Evolutionary conservation across 2,888 invertebrate species (phyloP), one percentile per base, ranked within the genome.

Genomic region (Drosophila kuntzei): DNA sequence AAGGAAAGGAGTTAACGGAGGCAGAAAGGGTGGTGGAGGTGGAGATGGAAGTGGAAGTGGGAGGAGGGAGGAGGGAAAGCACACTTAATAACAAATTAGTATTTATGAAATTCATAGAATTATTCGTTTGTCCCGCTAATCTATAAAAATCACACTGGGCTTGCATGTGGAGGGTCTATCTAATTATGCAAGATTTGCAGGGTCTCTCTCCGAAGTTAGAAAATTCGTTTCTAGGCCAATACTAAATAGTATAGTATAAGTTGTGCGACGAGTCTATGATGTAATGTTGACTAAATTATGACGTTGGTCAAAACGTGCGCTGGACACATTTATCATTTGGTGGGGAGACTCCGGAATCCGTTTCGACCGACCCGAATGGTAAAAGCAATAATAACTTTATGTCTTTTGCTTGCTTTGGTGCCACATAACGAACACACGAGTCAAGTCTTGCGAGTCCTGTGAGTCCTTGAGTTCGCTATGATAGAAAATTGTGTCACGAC

Each of bases 401-500:
- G 85, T 85, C 89, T 87, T 87, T 87, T 68, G 43, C 58, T 44
- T 59, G 53, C 39, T 34, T 44, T 59, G 53, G 43, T 34, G 65
- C 61, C 49, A 53, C 65, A n/a, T n/a, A 68, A 47, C 62, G 49
- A 49, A 46, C 71, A 66, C 34, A 61, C 50, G 37, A 43, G 58
- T 51, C 62, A 51, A 32, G 32, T 50, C 34, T 50, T 6, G 20
- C n/a, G 49, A 49, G 49, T 18, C 49, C 29, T 25, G 43, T 22
- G 27, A 59, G 51, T 73, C 50, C 69, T 81, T 70, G 68, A 67
- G 71, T 47, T 73, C 53, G 59, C 79, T 89, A 89, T 91, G 90
- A 91, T 91, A 91, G 90, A 91, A 91, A 91, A 91, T 90, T 91
- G 89, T 91, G 90, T 90, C 92, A 92, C 92, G 92, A 92, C 92